Conservation (phyloP, 64 coral and sea anemone species). For the Catalaphyllia jardinei region DNA sequence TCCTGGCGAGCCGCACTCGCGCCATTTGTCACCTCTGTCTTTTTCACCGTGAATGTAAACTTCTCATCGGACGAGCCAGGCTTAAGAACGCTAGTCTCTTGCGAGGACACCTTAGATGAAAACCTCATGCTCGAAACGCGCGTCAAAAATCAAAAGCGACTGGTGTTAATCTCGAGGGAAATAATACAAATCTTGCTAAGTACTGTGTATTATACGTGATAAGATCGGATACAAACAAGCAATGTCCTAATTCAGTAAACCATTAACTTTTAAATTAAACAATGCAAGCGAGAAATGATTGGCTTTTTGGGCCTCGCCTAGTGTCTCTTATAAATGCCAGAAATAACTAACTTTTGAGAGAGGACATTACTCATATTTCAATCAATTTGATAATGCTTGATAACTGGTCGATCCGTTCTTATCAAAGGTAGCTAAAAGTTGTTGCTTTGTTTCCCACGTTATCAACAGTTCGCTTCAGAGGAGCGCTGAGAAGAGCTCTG, state of each 20-base stretch:
- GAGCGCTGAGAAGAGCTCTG: too few species aligned
- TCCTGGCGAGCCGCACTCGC: background rate
- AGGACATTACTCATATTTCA: background rate
- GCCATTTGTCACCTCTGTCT: slow-evolving; percentile 17
- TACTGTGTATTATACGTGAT: slow-evolving; percentile 13
- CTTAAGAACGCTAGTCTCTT: background rate
- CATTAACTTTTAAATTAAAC: background rate
- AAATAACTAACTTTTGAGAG: background rate
- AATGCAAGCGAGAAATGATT: background rate
- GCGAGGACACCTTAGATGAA: slow-evolving; percentile 6
- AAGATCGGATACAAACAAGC: slow-evolving; percentile 9
- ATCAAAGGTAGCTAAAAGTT: too few species aligned
- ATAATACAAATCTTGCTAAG: background rate
- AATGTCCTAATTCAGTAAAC: slow-evolving; percentile 28
- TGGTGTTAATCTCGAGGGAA: slow-evolving; percentile 26
- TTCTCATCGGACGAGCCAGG: background rate
- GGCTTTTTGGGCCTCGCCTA: background rate
- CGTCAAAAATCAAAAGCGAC: background rate
- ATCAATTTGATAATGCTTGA: slow-evolving; percentile 2
- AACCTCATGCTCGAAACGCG: slow-evolving; percentile 4
- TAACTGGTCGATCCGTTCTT: background rate
- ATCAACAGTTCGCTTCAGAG: too few species aligned
- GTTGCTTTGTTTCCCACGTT: background rate
- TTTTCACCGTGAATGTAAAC: slow-evolving; percentile 12
- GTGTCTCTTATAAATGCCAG: background rate